phyloP scores from a whole-genome alignment of 2,888 invertebrate genomes.

The Noctua comes region DNA sequence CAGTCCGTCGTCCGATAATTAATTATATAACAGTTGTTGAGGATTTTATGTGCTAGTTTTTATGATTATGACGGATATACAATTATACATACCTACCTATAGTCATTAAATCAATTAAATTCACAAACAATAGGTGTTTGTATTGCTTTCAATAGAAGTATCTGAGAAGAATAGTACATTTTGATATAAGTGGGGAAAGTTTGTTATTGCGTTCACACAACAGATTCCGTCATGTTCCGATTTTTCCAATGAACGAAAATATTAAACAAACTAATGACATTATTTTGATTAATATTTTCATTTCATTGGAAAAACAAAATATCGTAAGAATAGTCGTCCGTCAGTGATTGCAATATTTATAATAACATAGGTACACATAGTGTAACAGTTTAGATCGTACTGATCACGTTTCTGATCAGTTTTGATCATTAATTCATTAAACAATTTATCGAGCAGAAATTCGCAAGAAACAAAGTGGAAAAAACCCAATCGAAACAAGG shows the following conservation, averaged over 20 bases:
- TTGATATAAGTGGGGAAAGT: too few relatives aligned
- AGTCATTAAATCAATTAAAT: background rate
- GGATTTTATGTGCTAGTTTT: background rate
- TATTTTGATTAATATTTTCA: background rate
- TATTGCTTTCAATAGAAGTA: background rate
- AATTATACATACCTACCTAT: background rate
- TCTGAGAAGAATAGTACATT: background rate
- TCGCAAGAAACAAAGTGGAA: slow-evolving; percentile 1
- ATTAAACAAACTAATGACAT: too few relatives aligned
- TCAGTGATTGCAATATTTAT: background rate
- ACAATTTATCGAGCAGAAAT: background rate
- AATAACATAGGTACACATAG: background rate
- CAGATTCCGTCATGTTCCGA: background rate
- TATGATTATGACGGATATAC: background rate
- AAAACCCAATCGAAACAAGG: slow-evolving; percentile 6
- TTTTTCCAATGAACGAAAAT: too few relatives aligned
- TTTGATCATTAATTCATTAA: background rate
- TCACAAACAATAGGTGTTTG: background rate
- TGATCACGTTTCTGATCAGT: background rate
- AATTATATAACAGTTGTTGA: slow-evolving; percentile 19
- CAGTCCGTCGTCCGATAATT: background rate
- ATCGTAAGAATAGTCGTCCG: background rate
- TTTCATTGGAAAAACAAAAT: background rate
- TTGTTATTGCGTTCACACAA: background rate
- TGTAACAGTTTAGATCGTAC: background rate